Evolutionary conservation across 2,113 vertebrate species (phyloP).

Genomic region (Heteronetta atricapilla): DNA sequence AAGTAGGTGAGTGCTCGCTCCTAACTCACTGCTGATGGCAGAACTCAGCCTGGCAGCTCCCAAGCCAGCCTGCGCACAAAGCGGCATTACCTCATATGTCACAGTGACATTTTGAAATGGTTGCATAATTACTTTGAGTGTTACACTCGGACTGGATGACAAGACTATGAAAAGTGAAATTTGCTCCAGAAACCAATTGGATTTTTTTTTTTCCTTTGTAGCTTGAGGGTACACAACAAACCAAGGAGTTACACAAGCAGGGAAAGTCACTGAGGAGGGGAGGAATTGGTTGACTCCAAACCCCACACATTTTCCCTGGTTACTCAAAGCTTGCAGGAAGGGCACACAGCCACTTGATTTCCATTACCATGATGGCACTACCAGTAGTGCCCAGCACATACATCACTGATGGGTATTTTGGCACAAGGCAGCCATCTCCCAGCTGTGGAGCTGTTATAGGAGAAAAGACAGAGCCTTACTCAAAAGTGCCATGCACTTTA

Average conservation of each 20-base stretch:
- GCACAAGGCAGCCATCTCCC: not conserved
- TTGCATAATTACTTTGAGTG: constrained; percentile 42
- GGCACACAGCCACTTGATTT: not conserved
- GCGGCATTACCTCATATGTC: constrained; percentile 65
- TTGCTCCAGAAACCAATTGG: not conserved
- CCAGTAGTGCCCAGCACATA: accelerated
- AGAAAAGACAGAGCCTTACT: not conserved
- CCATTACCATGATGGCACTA: not conserved
- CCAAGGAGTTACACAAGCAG: not conserved
- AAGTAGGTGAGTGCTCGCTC: constrained; percentile 1
- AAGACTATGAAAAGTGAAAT: constrained; percentile 5
- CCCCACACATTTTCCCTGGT: not conserved
- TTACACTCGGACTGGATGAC: not conserved
- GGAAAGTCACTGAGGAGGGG: not conserved
- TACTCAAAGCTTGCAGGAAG: not conserved
- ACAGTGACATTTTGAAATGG: constrained; percentile 51
- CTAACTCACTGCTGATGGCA: not conserved
- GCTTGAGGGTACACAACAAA: not conserved
- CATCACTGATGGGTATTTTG: not conserved
- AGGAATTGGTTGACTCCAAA: not conserved
- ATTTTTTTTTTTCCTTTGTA: not conserved
- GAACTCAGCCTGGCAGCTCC: constrained; percentile 26
- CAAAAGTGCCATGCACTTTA: accelerated
- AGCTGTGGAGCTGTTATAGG: accelerated
- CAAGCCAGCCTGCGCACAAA: constrained; percentile 16